Evolutionary conservation across 1,140 invertebrate species (phyloP).

Genomic region (Lethocerus indicus): DNA sequence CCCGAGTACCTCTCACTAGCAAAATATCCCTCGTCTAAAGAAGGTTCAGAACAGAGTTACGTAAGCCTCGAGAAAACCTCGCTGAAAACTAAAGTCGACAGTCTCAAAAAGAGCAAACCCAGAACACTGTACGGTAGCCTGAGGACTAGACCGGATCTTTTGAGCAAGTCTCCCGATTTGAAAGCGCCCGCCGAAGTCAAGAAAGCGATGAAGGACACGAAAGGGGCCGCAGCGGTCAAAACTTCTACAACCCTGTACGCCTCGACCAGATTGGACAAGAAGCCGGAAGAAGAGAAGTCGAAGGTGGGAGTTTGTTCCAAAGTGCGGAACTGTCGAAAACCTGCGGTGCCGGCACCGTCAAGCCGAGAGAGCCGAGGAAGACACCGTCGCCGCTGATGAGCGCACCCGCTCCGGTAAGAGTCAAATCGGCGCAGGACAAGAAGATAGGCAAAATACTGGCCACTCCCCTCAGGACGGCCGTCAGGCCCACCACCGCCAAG

Average conservation of each 20-base stretch:
- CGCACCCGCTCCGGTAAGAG: too few species aligned
- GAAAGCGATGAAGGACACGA: slow-evolving; percentile 31
- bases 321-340: too few species aligned
- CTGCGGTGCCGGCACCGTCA: too few species aligned
- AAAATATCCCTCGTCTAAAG: neutral
- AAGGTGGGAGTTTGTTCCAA: too few species aligned
- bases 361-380: too few species aligned
- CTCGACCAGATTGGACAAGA: slow-evolving; percentile 22
- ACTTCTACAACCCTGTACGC: slow-evolving; percentile 25
- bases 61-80: slow-evolving; percentile 1
- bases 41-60: neutral
- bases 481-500: slow-evolving; percentile 4
- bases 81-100: neutral
- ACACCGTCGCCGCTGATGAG: too few species aligned
- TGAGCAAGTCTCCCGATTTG: slow-evolving; percentile 31
- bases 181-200: slow-evolving; percentile 38
- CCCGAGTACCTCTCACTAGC: neutral
- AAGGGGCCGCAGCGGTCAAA: slow-evolving; percentile 24
- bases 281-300: slow-evolving; percentile 28
- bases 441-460: too few species aligned
- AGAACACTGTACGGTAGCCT: neutral
- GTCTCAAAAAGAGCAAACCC: neutral
- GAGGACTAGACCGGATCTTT: slow-evolving; percentile 8
- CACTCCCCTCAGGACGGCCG: too few species aligned
- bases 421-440: too few species aligned